These are phyloP conservation scores for Drosophila mojavensis DNA, from an alignment of 1,140 invertebrate genomes.

Conservation along the genomic window DNA sequence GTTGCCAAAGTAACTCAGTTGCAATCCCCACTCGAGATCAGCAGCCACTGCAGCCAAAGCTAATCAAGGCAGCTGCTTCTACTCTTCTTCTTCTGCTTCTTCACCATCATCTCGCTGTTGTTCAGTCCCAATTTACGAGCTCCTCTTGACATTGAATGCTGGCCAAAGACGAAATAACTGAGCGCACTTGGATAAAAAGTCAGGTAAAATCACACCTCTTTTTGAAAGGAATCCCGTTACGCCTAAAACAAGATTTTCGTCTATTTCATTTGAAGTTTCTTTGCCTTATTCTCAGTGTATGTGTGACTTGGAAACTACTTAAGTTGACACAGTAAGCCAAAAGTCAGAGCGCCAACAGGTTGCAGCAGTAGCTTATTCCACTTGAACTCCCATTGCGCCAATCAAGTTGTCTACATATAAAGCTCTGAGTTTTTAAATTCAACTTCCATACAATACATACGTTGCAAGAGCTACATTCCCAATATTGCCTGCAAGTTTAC, in stretches of 20 bases:
- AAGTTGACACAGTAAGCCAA: too few species aligned
- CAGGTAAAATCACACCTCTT: background rate
- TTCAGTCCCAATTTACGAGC: conserved; percentile 26
- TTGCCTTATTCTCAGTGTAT: too few species aligned
- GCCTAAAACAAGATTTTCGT: background rate
- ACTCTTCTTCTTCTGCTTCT: background rate
- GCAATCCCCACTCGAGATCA: conserved; percentile 2
- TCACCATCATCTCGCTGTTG: background rate
- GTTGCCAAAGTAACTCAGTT: conserved; percentile 46
- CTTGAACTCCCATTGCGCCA: too few species aligned
- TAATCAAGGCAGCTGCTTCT: conserved; percentile 39
- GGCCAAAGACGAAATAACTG: conserved; percentile 16
- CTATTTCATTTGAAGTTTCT: too few species aligned
- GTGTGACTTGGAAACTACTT: too few species aligned
- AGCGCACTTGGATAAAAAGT: background rate
- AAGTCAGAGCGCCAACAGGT: too few species aligned
- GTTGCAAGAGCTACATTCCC: too few species aligned
- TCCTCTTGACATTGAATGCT: conserved; percentile 44
- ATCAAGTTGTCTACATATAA: too few species aligned
- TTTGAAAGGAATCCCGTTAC: background rate
- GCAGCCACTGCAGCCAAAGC: conserved; percentile 29
- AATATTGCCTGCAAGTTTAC: too few species aligned
- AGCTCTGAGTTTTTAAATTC: too few species aligned
- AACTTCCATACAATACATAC: too few species aligned
- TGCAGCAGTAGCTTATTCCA: too few species aligned